Conservation (phyloP, 2,797 vertebrate genomes). For the Spatula clypeata region DNA sequence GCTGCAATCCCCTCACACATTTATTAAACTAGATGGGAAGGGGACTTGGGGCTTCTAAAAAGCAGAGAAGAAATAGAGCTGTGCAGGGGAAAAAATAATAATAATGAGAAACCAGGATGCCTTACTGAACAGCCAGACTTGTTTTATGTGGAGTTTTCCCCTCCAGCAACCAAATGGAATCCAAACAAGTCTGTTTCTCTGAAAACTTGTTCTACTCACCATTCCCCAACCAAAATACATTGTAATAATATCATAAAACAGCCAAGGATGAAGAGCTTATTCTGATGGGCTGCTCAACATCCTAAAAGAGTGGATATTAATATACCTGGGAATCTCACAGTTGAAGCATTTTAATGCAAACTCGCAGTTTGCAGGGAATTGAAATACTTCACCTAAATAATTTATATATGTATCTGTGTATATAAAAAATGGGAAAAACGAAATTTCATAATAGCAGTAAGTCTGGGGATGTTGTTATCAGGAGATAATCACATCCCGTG, state of each 20-base stretch:
- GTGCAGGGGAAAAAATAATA: conserved; percentile 71
- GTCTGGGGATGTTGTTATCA: conserved; percentile 83
- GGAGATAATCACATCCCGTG: conserved; percentile 88
- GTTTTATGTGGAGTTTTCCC: conserved; percentile 81
- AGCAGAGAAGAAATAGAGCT: conserved; percentile 61
- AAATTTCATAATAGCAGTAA: conserved; percentile 85
- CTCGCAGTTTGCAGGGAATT: conserved; percentile 79
- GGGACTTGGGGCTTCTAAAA: conserved; percentile 72
- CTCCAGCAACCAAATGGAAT: conserved; percentile 84
- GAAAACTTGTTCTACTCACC: conserved; percentile 79
- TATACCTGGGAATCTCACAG: conserved; percentile 86
- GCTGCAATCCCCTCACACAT: background rate
- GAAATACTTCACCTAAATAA: conserved; percentile 86
- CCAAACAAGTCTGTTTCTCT: conserved; percentile 83
- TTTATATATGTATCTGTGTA: conserved; percentile 81
- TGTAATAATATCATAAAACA: conserved; percentile 86
- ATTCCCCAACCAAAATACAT: conserved; percentile 77
- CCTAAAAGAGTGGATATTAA: conserved; percentile 82
- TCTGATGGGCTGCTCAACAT: conserved; percentile 84
- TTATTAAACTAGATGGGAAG: conserved; percentile 76
- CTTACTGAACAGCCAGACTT: conserved; percentile 76
- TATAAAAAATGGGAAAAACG: conserved; percentile 76
- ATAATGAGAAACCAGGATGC: conserved; percentile 82
- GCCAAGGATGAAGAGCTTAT: conserved; percentile 81
- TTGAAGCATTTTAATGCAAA: conserved; percentile 87